Evolutionary conservation across 2,113 vertebrate species (phyloP), one percentile per base, ranked within the genome.

Genomic region (Poecilia latipinna): DNA sequence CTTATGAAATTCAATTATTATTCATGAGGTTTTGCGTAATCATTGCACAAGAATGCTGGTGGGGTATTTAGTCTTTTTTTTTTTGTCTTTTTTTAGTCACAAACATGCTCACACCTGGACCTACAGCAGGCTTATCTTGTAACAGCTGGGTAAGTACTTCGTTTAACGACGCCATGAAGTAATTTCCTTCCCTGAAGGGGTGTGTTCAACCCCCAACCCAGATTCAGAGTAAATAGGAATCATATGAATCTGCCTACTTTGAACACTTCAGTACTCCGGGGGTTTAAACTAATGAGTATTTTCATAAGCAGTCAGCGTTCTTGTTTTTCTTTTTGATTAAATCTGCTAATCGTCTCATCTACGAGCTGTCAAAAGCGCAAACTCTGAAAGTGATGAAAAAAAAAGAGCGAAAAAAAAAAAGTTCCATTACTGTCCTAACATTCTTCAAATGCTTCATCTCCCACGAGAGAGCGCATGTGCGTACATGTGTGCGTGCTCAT

Each of bases 391-490:
- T 39, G 35, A 37, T 35, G 0, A 79, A 77, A 22, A 15, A 68
- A 66, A 83, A 72, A 65, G 26, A n/a, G 24, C 24, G 4, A 13
- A 63, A 66, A 82, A 72, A 65, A 29, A 57, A 57, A 57, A 10
- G 7, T 77, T 82, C 63, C 54, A 39, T 73, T 72, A 74, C 61
- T 74, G 31, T 60, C 12, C 32, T 2, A 26, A 76, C 77, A 90
- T 91, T 91, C 83, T 70, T 89, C 29, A 87, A 86, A 91, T 90
- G 77, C 78, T 60, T 84, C n/a, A 60, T 42, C 63, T 51, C 26
- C 54, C 57, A 71, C 22, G 28, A 32, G 67, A 17, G 62, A 22
- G 39, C 54, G 48, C 61, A 11, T 48, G 72, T 68, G n/a, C 3
- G 2, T 60, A 81, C 75, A 84, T 68, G 65, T 61, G 61, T 66